Conservation (phyloP, 2,888 invertebrate species). For the Diogma glabrata region DNA sequence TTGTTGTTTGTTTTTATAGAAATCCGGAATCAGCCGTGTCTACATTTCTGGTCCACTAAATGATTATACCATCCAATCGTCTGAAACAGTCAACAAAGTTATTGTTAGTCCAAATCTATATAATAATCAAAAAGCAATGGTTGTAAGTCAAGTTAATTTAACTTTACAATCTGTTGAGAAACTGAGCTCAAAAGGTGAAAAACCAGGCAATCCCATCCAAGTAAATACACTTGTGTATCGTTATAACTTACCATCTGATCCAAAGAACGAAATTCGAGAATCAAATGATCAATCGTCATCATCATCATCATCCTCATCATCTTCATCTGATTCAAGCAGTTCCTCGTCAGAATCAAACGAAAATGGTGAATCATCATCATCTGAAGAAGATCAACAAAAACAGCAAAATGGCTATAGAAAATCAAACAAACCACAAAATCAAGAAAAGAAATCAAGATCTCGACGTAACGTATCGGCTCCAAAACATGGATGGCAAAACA, state of each 20-base stretch:
- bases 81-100: constrained; percentile 49
- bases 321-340: not conserved
- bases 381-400: constrained; percentile 15
- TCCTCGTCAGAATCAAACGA: not conserved
- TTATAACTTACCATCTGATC: constrained; percentile 33
- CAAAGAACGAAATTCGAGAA: constrained; percentile 22
- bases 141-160: constrained; percentile 47
- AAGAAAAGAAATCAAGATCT: constrained; percentile 2
- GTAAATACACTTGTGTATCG: constrained; percentile 45
- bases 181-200: constrained; percentile 28
- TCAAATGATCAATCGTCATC: constrained; percentile 9
- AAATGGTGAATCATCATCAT: constrained; percentile 15
- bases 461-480: not conserved
- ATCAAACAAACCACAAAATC: not conserved
- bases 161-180: constrained; percentile 32
- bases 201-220: constrained; percentile 35
- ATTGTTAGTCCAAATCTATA: constrained; percentile 45
- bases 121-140: constrained; percentile 48
- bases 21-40: constrained; percentile 44
- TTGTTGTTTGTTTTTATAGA: constrained; percentile 28
- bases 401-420: constrained; percentile 19
- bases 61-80: constrained; percentile 50
- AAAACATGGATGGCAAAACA: not conserved
- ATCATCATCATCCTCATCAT: constrained; percentile 1
- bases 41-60: constrained; percentile 43